A percentile compares a stretch with the other conserved stretches of the same genome.
phyloP scores from a whole-genome alignment of 2,888 invertebrate species.

The Leistus spinibarbis region DNA sequence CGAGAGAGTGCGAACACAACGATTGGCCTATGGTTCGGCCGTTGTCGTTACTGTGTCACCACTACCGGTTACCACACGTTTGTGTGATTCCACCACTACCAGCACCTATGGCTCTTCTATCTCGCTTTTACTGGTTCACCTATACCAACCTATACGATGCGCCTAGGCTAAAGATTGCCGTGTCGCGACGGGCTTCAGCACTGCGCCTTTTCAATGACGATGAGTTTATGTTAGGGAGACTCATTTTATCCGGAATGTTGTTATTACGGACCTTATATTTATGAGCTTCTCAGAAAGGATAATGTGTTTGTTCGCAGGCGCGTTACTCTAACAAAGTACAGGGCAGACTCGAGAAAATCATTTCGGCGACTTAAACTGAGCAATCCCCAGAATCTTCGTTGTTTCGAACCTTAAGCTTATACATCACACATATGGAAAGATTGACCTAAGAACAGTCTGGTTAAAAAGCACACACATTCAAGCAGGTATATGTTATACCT shows the following conservation, averaged over 20 bases:
- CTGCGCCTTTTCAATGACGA: background rate
- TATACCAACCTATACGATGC: too few species aligned
- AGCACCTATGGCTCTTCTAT: too few species aligned
- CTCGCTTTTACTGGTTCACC: slow-evolving; percentile 2
- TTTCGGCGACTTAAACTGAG: background rate
- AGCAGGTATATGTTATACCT: too few species aligned
- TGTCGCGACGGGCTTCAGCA: background rate
- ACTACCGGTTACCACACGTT: background rate
- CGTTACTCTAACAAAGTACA: slow-evolving; percentile 12
- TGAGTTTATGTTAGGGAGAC: slow-evolving; percentile 26
- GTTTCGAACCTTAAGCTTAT: background rate
- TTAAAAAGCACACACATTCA: too few species aligned
- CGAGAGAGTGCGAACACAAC: background rate
- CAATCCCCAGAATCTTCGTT: background rate
- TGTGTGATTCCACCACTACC: background rate
- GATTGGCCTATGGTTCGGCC: background rate
- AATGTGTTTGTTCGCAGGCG: slow-evolving; percentile 30
- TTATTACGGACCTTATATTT: slow-evolving; percentile 34
- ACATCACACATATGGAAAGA: background rate
- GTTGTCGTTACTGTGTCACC: background rate
- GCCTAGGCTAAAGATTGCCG: too few species aligned
- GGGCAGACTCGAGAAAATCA: background rate
- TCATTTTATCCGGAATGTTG: slow-evolving; percentile 35
- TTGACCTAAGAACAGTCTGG: background rate
- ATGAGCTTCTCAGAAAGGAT: slow-evolving; percentile 30